Conservation (phyloP, 2,113 vertebrate species). For the Cebus imitator region DNA sequence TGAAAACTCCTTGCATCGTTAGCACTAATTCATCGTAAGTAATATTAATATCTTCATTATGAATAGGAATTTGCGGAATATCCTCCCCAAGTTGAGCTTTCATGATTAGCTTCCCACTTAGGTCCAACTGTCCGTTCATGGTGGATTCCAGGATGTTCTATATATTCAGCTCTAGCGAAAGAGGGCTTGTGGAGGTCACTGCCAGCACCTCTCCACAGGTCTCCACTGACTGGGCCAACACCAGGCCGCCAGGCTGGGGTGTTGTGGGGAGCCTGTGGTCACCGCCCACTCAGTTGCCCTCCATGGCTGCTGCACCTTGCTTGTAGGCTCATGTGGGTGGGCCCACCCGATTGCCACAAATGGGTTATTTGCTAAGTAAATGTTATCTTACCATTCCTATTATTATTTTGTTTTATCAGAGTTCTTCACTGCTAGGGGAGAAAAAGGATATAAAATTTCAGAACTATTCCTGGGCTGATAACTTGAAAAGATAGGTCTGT, state of each 20-base stretch:
- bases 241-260: no score
- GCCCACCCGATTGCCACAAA: no score
- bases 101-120: constrained; percentile 99
- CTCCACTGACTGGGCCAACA: no score
- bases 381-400: background rate
- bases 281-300: no score
- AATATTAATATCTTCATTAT: constrained; percentile 96
- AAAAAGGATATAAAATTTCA: background rate
- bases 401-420: background rate
- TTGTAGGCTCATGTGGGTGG: no score
- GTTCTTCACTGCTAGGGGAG: background rate
- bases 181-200: background rate
- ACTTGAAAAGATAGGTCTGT: background rate
- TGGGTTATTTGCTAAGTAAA: constrained; percentile 37
- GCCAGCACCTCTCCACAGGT: no score
- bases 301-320: no score
- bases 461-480: background rate
- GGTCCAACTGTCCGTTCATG: constrained; percentile 99
- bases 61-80: constrained; percentile 98
- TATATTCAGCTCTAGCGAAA: constrained; percentile 76
- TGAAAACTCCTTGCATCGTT: constrained; percentile 99
- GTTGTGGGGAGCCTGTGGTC: no score
- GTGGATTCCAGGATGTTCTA: constrained; percentile 83
- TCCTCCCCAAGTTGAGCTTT: constrained; percentile 99
- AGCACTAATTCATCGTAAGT: constrained; percentile 97